Evolutionary conservation across 2,888 invertebrate genomes (phyloP).

Genomic region (Metacarcinus magister): DNA sequence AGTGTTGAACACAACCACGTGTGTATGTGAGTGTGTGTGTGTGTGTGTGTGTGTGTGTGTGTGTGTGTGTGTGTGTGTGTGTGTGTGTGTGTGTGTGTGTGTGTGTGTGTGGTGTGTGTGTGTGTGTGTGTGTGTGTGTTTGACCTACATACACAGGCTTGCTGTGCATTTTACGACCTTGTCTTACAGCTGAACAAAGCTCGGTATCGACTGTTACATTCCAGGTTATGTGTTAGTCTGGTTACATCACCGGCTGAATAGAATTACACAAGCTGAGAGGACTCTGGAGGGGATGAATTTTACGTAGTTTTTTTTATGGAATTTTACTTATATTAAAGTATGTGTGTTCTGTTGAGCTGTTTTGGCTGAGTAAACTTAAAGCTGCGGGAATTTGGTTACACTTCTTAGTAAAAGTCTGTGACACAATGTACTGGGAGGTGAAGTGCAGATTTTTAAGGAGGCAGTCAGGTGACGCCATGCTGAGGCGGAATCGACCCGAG

Average conservation of each 20-base stretch:
- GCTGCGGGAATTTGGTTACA: neutral
- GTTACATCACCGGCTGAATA: neutral
- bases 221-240: neutral
- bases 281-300: neutral
- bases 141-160: neutral
- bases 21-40: neutral
- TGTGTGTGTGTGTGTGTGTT: neutral
- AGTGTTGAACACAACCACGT: neutral
- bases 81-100: neutral
- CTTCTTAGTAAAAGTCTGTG: neutral
- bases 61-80: neutral
- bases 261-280: neutral
- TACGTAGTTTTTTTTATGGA: neutral
- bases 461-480: neutral
- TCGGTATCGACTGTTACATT: neutral
- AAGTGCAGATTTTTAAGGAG: neutral
- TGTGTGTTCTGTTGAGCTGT: neutral
- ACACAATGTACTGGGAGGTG: neutral
- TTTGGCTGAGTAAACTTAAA: neutral
- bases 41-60: neutral
- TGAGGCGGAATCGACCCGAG: neutral
- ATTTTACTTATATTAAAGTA: neutral
- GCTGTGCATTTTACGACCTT: neutral
- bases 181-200: neutral
- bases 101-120: neutral